phyloP scores from a whole-genome alignment of 2,888 invertebrate species.

The Acrobasis consociella region DNA sequence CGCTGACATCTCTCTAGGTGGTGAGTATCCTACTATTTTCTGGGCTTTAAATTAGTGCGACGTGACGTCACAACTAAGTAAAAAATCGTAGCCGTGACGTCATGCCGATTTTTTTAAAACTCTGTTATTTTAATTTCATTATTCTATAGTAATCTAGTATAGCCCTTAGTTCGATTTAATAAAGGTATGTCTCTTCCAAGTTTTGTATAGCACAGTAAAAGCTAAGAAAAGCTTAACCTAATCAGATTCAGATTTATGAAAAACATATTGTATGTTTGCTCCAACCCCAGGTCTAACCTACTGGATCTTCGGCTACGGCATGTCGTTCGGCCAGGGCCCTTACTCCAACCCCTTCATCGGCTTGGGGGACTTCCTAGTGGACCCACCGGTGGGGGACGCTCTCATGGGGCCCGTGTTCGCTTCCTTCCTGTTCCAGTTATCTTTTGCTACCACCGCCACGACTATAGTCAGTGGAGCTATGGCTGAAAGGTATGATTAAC shows the following conservation, averaged over 20 bases:
- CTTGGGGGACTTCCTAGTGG: conserved; percentile 91
- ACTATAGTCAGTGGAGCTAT: conserved; percentile 97
- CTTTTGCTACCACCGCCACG: conserved; percentile 94
- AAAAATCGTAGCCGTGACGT: too few species aligned
- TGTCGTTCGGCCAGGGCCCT: conserved; percentile 91
- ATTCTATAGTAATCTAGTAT: too few species aligned
- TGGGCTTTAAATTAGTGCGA: too few species aligned
- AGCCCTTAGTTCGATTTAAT: too few species aligned
- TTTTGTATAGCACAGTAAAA: too few species aligned
- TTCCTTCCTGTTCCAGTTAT: conserved; percentile 94
- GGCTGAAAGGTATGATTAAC: conserved; percentile 88
- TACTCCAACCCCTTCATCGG: conserved; percentile 91
- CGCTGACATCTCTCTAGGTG: conserved; percentile 95
- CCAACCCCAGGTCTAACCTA: conserved; percentile 87
- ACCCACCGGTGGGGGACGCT: conserved; percentile 87
- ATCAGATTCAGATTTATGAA: too few species aligned
- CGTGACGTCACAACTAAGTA: too few species aligned
- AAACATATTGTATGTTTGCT: not conserved
- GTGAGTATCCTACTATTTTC: conserved; percentile 51
- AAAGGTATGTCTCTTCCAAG: too few species aligned
- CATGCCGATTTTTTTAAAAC: too few species aligned
- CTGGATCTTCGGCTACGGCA: conserved; percentile 97
- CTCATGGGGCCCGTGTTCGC: conserved; percentile 94
- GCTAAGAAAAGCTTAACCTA: too few species aligned
- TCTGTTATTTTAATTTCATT: too few species aligned